Evolutionary conservation across 2,797 vertebrate species (phyloP).

Genomic region (Sphenopsis melanotis): DNA sequence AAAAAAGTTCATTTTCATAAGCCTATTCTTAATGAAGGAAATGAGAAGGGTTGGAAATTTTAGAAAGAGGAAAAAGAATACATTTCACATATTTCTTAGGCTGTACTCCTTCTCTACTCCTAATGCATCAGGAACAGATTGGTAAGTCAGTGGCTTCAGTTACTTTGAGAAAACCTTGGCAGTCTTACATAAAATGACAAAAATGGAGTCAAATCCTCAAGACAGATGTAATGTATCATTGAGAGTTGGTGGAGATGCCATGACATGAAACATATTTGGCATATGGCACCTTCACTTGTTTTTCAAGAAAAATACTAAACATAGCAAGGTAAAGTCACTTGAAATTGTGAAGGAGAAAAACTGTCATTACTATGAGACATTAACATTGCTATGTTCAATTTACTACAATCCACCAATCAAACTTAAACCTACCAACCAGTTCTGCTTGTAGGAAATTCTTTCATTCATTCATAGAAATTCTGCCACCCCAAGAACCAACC

Average conservation of each 20-base stretch:
- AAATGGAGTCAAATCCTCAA: not conserved
- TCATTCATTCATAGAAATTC: not conserved
- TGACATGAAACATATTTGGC: not conserved
- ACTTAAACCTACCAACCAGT: not conserved
- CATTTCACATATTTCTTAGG: not conserved
- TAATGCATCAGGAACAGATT: not conserved
- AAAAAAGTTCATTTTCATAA: not conserved
- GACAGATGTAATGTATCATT: not conserved
- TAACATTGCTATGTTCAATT: not conserved
- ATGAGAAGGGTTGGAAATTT: not conserved
- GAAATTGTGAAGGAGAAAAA: slow-evolving; percentile 3
- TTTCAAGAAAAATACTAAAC: slow-evolving; percentile 12
- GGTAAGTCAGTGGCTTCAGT: not conserved
- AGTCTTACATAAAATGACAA: not conserved
- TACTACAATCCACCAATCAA: not conserved
- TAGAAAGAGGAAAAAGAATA: not conserved
- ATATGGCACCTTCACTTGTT: not conserved
- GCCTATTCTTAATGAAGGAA: not conserved
- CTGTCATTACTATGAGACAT: not conserved
- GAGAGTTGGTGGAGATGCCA: not conserved
- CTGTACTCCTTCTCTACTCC: not conserved
- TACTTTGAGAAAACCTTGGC: not conserved
- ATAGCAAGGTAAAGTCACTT: not conserved
- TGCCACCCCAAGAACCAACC: not conserved
- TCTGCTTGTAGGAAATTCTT: not conserved